Evolutionary conservation across 2,888 invertebrate genomes (phyloP), one percentile per base, ranked within the genome.

Genomic region (Pachycephus smyrnensis): DNA sequence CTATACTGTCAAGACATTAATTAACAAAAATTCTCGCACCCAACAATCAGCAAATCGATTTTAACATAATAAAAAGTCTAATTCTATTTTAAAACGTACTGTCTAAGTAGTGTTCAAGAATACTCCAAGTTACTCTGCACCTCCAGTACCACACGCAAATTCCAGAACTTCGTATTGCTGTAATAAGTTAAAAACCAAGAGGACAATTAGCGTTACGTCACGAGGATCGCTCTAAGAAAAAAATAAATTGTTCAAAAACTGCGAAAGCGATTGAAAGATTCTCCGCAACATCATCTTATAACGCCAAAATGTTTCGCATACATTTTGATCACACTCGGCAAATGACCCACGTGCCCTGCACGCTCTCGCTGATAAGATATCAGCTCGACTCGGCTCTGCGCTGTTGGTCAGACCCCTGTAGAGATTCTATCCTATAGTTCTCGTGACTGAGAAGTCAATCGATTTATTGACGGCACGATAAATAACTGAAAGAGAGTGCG

Each of bases 301-400:
- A 23, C 9, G 23, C 55, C 23, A 33, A 71, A 71, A 71, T 71
- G 31, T 71, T 71, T 32, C 11, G 32, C 31, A 32, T 71, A 31
- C 31, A 71, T 71, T 31, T 71, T 31, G 71, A 71, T 71, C n/a
- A 71, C 31, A 32, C 31, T 71, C 32, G 23, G 31, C 31, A 33
- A 71, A 71, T 71, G 71, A 71, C 71, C 71, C 71, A 23, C 15
- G 71, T 71, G 33, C 71, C 71, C 71, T 9, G 55, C 55, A 55
- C 55, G 55, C 23, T 55, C 55, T 55, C 55, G 23, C 55, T 23
- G 55, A 55, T 55, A 55, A 55, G 55, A 55, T 55, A 55, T 55
- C 55, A 55, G 55, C 23, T 9, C 23, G 23, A 23, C 55, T 55
- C 55, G 55, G 9, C 23, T 55, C 55, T 55, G 55, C 55, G 55